A percentile compares a stretch with the other conserved stretches of the same genome.
Conservation (phyloP, 1,140 invertebrate genomes). For the Aporrectodea caliginosa region DNA sequence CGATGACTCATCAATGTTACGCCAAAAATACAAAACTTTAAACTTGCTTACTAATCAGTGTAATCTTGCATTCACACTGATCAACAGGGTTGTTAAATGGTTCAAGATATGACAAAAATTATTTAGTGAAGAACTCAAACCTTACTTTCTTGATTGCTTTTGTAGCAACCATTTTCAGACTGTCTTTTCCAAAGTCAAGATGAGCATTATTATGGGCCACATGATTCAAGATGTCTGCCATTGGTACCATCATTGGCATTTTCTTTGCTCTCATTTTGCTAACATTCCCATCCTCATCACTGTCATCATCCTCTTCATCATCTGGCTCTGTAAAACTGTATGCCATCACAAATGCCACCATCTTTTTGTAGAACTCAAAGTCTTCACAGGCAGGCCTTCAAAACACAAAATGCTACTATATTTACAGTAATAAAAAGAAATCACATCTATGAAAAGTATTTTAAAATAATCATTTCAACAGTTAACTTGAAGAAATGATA, state of each 20-base stretch:
- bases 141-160: conserved; percentile 51
- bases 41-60: no score
- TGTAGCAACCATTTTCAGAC: conserved; percentile 50
- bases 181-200: conserved; percentile 48
- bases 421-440: no score
- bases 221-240: conserved; percentile 57
- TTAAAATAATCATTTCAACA: no score
- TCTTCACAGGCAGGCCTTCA: background rate
- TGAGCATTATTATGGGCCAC: conserved; percentile 54
- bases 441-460: no score
- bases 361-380: conserved; percentile 51
- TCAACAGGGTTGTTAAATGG: no score
- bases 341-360: conserved; percentile 57
- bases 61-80: no score
- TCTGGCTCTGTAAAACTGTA: conserved; percentile 57
- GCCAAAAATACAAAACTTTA: no score
- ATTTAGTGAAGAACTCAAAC: no score
- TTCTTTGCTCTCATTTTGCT: conserved; percentile 12
- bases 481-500: no score
- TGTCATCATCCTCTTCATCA: conserved; percentile 36
- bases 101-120: no score
- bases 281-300: conserved; percentile 31
- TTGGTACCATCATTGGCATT: conserved; percentile 54
- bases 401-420: no score
- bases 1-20: no score